Base-by-base conservation (phyloP, 2,113 vertebrate species). In the Apeltes quadracus region DNA sequence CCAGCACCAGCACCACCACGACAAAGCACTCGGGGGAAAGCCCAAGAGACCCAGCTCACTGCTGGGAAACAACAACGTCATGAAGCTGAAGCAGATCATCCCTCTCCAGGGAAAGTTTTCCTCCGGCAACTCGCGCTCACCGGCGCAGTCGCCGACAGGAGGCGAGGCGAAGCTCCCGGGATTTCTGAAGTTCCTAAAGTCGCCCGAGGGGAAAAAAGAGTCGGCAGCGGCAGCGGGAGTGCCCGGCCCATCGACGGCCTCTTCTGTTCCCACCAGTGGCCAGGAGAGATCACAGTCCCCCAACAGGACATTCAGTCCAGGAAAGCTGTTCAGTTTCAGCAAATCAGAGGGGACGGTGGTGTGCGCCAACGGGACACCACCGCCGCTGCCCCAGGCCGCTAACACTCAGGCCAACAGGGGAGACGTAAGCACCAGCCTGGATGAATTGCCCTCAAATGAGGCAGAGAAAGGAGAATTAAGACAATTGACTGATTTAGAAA, bases 81-180 rank as follows among this genome's bases (percentile, higher is more conserved):
- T 98, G 94, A 96, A 96, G 89, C 91, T 98, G 11, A 97, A 96
- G 89, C 96, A 98, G 90, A 97, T 97, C 84, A 96, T 97, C 88
- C 96, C 96, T 1, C 84, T 97, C 18, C 96, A 98, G 92, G 93
- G 95, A 72, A 96, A 95, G 85, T 96, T 96, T 76, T 92, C 95
- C 75, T 95, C 95, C 0, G 81, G 94, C 0, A 27, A 89, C 0
- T 78, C 93, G 2, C 93, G 95, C 59, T 94, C 94, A 4, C 93
- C 95, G 0, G 93, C 95, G 0, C 94, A 95, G 83, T 96, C 96
- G 0, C 96, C 96, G 13, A 95, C 94, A 0, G 91, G 94, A 58
- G 93, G 93, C 0, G 96, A 97, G 78, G 96, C 95, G 62, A 97
- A 96, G 78, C 95, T 97, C 14, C 95, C 96, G 0, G 95, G 94